Evolutionary conservation across 2,113 vertebrate species (phyloP).

Genomic region (Eubucco bourcierii): DNA sequence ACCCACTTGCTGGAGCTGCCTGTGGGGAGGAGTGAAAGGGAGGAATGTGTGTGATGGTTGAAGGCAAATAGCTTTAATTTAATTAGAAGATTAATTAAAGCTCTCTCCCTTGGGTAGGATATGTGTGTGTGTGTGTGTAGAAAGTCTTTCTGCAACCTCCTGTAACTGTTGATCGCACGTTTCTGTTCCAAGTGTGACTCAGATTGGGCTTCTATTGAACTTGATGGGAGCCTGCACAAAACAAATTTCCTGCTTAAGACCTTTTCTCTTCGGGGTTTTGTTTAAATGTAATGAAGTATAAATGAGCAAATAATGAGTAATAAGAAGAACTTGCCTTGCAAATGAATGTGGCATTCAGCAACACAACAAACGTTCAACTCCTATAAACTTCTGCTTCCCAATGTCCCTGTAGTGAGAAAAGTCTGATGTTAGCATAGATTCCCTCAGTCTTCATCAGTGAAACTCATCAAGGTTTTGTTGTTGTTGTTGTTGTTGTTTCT

Average conservation of each 20-base stretch:
- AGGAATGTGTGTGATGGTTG: background rate
- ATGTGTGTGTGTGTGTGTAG: background rate
- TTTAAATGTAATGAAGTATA: slow-evolving; percentile 35
- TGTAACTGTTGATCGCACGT: background rate
- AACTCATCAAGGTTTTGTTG: background rate
- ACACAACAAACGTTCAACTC: background rate
- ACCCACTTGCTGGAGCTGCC: background rate
- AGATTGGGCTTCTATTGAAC: slow-evolving; percentile 10
- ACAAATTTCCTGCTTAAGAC: slow-evolving; percentile 37
- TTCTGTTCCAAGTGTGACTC: slow-evolving; percentile 51
- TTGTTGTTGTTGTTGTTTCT: background rate
- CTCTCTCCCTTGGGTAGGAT: slow-evolving; percentile 41
- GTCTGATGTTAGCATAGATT: background rate
- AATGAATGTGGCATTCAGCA: background rate
- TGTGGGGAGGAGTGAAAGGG: background rate
- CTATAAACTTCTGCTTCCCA: background rate
- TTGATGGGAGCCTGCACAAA: slow-evolving; percentile 14
- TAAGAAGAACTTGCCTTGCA: slow-evolving; percentile 1
- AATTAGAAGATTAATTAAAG: slow-evolving; percentile 72
- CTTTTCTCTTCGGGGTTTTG: slow-evolving; percentile 49
- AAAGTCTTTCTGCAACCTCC: slow-evolving; percentile 10
- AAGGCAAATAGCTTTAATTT: slow-evolving; percentile 64
- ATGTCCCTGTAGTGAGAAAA: background rate
- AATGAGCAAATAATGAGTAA: slow-evolving; percentile 18
- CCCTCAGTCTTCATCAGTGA: background rate